Evolutionary conservation across 2,888 invertebrate species (phyloP).

Genomic region (Gasteruption jaculator): DNA sequence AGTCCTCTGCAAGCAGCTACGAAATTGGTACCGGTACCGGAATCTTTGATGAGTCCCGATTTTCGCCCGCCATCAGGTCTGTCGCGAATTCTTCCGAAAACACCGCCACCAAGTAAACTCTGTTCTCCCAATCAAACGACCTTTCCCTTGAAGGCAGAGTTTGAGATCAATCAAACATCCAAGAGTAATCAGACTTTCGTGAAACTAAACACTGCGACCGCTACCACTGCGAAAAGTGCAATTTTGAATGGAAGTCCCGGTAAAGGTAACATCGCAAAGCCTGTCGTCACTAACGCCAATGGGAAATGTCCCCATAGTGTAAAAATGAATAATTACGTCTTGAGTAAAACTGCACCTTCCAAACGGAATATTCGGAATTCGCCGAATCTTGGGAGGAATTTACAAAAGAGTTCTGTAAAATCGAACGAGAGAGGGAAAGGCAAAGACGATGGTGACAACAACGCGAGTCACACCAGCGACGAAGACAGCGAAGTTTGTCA

Average conservation of each 20-base stretch:
- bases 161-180: constrained; percentile 39
- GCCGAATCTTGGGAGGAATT: constrained; percentile 38
- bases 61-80: constrained; percentile 54
- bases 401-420: constrained; percentile 34
- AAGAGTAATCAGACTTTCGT: constrained; percentile 34
- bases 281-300: constrained; percentile 33
- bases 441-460: constrained; percentile 28
- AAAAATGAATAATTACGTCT: constrained; percentile 46
- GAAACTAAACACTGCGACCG: constrained; percentile 39
- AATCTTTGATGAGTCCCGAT: constrained; percentile 82
- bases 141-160: constrained; percentile 32
- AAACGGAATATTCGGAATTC: constrained; percentile 37
- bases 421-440: constrained; percentile 24
- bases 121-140: constrained; percentile 44
- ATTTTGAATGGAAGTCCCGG: constrained; percentile 36
- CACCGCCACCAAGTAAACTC: constrained; percentile 38
- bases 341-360: constrained; percentile 40
- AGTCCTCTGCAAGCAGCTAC: constrained; percentile 75
- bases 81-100: constrained; percentile 39
- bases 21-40: constrained; percentile 84
- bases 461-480: constrained; percentile 48
- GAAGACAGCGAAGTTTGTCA: constrained; percentile 66
- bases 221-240: constrained; percentile 39
- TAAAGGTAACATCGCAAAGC: constrained; percentile 40
- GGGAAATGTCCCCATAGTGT: constrained; percentile 43